Evolutionary conservation across 2,797 vertebrate genomes (phyloP).

Genomic region (Oceanodroma leucorhoa): DNA sequence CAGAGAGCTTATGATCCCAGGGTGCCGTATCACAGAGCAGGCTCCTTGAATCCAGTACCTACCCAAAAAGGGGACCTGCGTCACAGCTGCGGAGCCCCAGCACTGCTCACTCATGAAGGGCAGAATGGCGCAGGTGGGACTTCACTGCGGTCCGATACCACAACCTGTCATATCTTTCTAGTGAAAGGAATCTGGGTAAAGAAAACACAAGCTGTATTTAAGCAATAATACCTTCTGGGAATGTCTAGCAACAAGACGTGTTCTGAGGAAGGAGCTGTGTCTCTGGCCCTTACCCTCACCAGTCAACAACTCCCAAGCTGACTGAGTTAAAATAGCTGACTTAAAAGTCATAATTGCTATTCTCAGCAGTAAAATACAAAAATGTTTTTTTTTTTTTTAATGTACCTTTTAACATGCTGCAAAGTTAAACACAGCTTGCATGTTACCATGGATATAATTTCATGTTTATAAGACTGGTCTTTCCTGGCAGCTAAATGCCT

Average conservation of each 20-base stretch:
- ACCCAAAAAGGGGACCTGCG: not conserved
- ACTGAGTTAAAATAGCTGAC: constrained; percentile 25
- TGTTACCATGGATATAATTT: constrained; percentile 68
- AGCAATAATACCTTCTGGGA: constrained; percentile 35
- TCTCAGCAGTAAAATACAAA: not conserved
- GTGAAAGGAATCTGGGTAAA: not conserved
- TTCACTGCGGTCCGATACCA: not conserved
- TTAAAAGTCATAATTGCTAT: constrained; percentile 21
- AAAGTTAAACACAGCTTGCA: constrained; percentile 40
- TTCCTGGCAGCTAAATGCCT: constrained; percentile 51
- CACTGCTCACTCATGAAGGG: not conserved
- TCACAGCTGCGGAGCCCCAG: not conserved
- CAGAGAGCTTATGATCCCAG: not conserved
- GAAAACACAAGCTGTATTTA: constrained; percentile 46
- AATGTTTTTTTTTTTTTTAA: not conserved
- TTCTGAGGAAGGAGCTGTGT: constrained; percentile 16
- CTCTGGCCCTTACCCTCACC: constrained; percentile 2
- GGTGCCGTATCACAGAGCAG: not conserved
- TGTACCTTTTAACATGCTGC: constrained; percentile 27
- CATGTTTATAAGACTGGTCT: constrained; percentile 37
- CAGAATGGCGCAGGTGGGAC: not conserved
- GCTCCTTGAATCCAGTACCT: not conserved
- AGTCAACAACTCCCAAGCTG: not conserved
- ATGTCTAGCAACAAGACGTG: not conserved
- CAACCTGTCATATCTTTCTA: not conserved